A percentile compares a stretch with the other conserved stretches of the same genome.
Evolutionary conservation across 37 sponge, comb jelly and placozoan species (phyloP).

Genomic region (Oscarella lobularis): DNA sequence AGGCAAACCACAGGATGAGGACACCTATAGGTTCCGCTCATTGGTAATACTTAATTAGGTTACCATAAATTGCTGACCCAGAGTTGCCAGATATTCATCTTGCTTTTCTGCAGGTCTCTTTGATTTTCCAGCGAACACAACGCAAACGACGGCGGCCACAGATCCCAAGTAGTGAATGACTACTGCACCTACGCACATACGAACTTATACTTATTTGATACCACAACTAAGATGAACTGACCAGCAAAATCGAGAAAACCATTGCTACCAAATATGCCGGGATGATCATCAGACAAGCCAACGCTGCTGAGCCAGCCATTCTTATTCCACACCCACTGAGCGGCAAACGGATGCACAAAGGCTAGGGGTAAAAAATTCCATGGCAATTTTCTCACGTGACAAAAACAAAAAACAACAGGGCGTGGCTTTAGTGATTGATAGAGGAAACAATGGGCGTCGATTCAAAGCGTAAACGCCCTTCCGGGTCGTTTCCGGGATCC

Average conservation of each 20-base stretch:
- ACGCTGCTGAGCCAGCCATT: not conserved
- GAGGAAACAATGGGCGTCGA: no score
- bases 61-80: not conserved
- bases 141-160: not conserved
- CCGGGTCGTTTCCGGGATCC: no score
- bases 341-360: conserved; percentile 1
- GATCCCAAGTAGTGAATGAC: not conserved
- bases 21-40: not conserved
- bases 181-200: conserved; percentile 3
- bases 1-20: not conserved
- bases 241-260: not conserved
- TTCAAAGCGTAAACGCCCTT: no score
- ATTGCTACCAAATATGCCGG: not conserved
- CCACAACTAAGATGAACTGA: no score
- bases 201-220: no score
- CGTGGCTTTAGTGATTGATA: no score
- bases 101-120: not conserved
- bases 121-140: not conserved
- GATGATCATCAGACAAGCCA: not conserved
- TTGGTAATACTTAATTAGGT: not conserved
- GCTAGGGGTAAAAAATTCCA: no score
- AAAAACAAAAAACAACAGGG: no score
- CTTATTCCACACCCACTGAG: not conserved
- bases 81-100: not conserved
- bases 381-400: no score